Evolutionary conservation across 2,888 invertebrate genomes (phyloP), one percentile per base, ranked within the genome.

Genomic region (Beris chalybata): DNA sequence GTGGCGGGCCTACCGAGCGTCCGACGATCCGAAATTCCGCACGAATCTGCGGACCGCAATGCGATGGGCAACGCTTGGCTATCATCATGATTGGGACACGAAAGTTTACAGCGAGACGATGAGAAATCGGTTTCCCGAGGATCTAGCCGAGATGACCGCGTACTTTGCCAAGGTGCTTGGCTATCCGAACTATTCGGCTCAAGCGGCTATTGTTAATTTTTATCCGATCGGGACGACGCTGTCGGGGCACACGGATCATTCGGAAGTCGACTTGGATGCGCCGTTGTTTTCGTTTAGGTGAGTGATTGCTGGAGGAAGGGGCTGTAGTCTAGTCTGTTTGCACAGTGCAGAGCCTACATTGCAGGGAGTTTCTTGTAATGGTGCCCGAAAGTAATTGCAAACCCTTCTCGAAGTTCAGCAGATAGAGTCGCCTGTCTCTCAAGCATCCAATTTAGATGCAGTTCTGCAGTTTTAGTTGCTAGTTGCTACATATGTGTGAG

Each of bases 11-110:
- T 82, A 76, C 74, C 75, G 81, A 32, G 65, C 71, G 2, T 73
- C 74, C 30, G 68, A 38, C 22, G 72, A 77, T 48, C 70, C 70
- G 30, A 69, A 71, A 29, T 71, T 72, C 7, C 66, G 61, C 3
- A 71, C 72, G 72, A 79, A 78, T 4, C 72, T 79, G 74, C 79
- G 74, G 73, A 76, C 71, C 68, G 83, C 72, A 67, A 79, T 99
- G 73, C 83, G 98, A 73, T 99, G 99, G 99, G 87, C 91, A 1
- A 99, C 98, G 0, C 81, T 98, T 44, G 99, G 99, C 12, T 97
- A 97, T 78, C 98, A 99, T 81, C 97, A 99, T 80, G 89, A 99
- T 78, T 99, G 99, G 98, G 89, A 95, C 74, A 92, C 93, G 64
- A 99, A 98, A 85, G 88, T 88, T 11, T 94, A 94, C 75, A 85